These are phyloP conservation scores for Aspidiotus rigidus DNA, from an alignment of 2,888 invertebrate genomes.

Conservation along the genomic window DNA sequence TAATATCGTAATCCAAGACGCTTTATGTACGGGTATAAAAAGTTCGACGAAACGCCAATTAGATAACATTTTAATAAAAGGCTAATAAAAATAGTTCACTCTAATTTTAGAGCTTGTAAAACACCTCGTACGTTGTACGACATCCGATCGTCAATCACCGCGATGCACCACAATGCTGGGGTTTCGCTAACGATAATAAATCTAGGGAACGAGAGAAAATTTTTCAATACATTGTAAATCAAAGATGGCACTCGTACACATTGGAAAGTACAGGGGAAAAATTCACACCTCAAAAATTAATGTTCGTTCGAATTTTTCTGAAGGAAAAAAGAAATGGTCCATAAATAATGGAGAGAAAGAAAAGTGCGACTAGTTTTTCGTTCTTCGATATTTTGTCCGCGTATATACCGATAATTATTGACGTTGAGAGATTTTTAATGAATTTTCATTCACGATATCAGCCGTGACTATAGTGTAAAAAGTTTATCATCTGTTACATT, in stretches of 20 bases:
- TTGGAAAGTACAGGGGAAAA: background rate
- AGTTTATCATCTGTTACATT: constrained; percentile 5
- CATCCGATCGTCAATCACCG: too few species aligned
- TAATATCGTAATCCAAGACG: too few species aligned
- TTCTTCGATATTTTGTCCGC: too few species aligned
- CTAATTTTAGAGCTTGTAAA: too few species aligned
- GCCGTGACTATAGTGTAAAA: background rate
- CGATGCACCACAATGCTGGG: too few species aligned
- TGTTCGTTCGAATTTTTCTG: constrained; percentile 5
- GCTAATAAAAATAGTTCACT: too few species aligned
- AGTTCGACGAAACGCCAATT: too few species aligned
- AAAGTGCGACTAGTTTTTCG: background rate
- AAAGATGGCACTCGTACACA: background rate
- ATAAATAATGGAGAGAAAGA: background rate
- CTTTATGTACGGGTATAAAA: too few species aligned
- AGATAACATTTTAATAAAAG: too few species aligned
- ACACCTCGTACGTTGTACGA: too few species aligned
- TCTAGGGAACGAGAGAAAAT: background rate
- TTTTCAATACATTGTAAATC: background rate
- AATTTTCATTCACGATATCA: constrained; percentile 5
- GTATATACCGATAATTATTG: background rate
- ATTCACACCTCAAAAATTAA: background rate
- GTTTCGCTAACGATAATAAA: constrained; percentile 4
- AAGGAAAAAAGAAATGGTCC: constrained; percentile 5
- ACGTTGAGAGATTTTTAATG: background rate